These are phyloP conservation scores for Amblyornis subalaris DNA, from an alignment of 2,113 vertebrate genomes.

Conservation along the genomic window DNA sequence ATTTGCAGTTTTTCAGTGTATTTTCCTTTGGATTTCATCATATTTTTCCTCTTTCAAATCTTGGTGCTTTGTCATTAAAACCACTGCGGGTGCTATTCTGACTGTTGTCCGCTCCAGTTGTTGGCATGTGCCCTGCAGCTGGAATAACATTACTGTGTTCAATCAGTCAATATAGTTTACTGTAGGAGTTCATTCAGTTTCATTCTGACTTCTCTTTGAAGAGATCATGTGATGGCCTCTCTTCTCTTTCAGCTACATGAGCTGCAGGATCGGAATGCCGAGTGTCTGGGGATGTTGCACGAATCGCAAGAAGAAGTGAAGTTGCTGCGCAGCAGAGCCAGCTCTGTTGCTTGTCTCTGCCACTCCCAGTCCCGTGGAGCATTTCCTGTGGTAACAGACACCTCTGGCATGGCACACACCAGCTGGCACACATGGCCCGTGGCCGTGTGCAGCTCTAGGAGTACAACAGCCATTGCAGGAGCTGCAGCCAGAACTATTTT, in stretches of 20 bases:
- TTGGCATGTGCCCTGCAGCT: neutral
- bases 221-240: neutral
- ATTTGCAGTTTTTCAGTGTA: neutral
- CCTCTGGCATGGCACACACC: accelerated
- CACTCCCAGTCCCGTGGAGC: constrained; percentile 73
- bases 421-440: neutral
- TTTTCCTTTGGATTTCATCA: neutral
- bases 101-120: neutral
- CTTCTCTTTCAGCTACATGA: constrained; percentile 84
- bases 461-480: neutral
- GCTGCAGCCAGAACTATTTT: neutral
- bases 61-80: neutral
- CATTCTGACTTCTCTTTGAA: neutral
- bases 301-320: constrained; percentile 94
- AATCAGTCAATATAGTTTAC: neutral
- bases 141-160: neutral
- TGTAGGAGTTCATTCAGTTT: neutral
- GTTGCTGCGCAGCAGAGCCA: constrained; percentile 81
- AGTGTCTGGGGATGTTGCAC: constrained; percentile 93
- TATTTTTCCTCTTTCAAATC: neutral
- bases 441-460: neutral
- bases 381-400: constrained; percentile 83
- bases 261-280: constrained; percentile 85
- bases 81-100: accelerated
- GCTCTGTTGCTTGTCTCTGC: constrained; percentile 76